phyloP scores from a whole-genome alignment of 2,888 invertebrate genomes.

The Erebia palarica region DNA sequence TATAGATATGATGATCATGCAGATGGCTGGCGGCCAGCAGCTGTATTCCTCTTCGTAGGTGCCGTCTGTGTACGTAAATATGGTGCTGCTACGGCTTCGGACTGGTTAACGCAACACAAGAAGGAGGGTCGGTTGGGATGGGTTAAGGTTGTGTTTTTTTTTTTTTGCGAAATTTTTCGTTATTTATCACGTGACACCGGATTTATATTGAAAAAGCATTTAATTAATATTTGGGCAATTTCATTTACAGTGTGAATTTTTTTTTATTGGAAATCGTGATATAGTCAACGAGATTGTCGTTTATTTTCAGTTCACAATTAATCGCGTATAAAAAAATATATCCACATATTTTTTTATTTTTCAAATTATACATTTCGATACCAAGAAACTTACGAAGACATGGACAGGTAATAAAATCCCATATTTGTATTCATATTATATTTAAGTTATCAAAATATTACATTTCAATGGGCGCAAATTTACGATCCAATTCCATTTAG shows the following conservation, averaged over 20 bases:
- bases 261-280: background rate
- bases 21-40: conserved; percentile 95
- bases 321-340: background rate
- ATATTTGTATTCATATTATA: background rate
- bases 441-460: background rate
- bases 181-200: background rate
- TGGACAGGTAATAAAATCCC: background rate
- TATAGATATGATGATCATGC: conserved; percentile 94
- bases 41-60: conserved; percentile 95
- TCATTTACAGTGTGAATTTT: background rate
- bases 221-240: background rate
- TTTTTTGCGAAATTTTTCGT: background rate
- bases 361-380: background rate
- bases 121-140: conserved; percentile 28
- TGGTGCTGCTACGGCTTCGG: conserved; percentile 59
- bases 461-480: background rate
- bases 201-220: background rate
- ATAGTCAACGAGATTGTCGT: background rate
- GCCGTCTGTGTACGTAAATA: conserved; percentile 84
- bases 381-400: background rate
- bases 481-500: background rate
- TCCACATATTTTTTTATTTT: background rate
- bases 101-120: conserved; percentile 62
- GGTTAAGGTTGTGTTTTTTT: conserved; percentile 20
- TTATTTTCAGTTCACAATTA: background rate